These are phyloP conservation scores for Zaprionus tsacasi DNA, from an alignment of 1,140 invertebrate genomes.

Conservation along the genomic window DNA sequence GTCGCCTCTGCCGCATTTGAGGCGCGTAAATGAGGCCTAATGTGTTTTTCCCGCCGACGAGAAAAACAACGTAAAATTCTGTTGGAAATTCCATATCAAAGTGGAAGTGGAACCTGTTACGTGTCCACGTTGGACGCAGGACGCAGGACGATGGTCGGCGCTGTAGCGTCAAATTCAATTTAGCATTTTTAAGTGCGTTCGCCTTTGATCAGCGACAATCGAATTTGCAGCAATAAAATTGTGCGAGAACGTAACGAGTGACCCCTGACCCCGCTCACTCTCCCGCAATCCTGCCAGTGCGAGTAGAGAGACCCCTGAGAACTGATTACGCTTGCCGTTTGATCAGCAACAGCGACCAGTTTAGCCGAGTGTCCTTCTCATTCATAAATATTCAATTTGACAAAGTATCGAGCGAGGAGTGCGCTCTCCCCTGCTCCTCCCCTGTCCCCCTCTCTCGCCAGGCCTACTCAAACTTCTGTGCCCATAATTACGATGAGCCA, in stretches of 20 bases:
- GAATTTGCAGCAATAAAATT: conserved; percentile 81
- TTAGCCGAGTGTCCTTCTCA: conserved; percentile 32
- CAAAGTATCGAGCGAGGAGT: conserved; percentile 14
- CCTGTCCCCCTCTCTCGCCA: not conserved
- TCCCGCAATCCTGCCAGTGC: not conserved
- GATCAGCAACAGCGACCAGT: conserved; percentile 55
- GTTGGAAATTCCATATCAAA: conserved; percentile 58
- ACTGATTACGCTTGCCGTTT: conserved; percentile 80
- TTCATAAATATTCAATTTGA: conserved; percentile 77
- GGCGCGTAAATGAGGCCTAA: conserved; percentile 77
- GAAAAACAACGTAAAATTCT: conserved; percentile 48
- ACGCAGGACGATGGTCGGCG: conserved; percentile 39
- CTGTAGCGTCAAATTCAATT: conserved; percentile 84
- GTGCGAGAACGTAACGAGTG: conserved; percentile 56
- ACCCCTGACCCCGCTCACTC: not conserved
- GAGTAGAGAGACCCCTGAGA: not conserved
- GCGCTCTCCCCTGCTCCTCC: not conserved
- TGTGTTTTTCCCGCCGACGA: conserved; percentile 73
- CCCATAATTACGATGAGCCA: conserved; percentile 59
- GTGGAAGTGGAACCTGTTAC: conserved; percentile 45
- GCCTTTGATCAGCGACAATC: conserved; percentile 83
- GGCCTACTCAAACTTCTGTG: conserved; percentile 55
- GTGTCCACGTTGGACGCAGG: conserved; percentile 22
- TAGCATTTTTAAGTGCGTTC: conserved; percentile 84
- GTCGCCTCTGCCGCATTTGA: conserved; percentile 47